Conservation (phyloP, 2,113 vertebrate species). For the Halcyon malimbica region DNA sequence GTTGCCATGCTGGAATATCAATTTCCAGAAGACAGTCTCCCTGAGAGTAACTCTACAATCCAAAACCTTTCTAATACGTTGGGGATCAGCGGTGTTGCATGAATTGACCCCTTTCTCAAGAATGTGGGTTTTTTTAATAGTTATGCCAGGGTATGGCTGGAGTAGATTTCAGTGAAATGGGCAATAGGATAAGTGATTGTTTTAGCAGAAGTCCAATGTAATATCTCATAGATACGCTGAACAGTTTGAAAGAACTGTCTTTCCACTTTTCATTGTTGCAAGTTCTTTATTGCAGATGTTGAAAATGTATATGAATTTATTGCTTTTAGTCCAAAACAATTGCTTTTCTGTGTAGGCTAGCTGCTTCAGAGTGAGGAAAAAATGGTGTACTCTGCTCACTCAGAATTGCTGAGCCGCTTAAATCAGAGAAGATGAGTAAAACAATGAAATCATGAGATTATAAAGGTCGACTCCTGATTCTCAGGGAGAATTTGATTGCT, state of each 20-base stretch:
- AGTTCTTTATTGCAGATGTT: background rate
- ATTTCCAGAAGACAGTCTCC: background rate
- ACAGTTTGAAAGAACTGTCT: background rate
- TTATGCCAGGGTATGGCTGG: background rate
- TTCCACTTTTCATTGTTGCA: background rate
- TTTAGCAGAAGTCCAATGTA: slow-evolving; percentile 4
- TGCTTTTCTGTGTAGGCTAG: background rate
- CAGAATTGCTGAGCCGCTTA: background rate
- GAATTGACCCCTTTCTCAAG: background rate
- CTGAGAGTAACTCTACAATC: background rate
- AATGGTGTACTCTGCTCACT: background rate
- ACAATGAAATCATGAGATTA: background rate
- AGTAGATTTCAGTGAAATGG: background rate
- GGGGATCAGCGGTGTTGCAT: background rate
- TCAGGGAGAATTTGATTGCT: background rate
- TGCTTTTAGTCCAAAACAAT: background rate
- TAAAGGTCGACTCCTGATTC: background rate
- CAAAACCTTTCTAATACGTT: background rate
- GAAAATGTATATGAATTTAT: background rate
- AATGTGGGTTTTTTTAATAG: background rate
- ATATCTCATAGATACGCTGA: slow-evolving; percentile 2
- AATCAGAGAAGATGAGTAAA: background rate
- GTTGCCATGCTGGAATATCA: background rate
- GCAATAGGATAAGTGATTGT: background rate
- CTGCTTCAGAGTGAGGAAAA: background rate